Percentiles rank a stretch among this genome's conserved stretches.
phyloP scores from a whole-genome alignment of 2,113 vertebrate species.

The Embiotoca jacksoni region DNA sequence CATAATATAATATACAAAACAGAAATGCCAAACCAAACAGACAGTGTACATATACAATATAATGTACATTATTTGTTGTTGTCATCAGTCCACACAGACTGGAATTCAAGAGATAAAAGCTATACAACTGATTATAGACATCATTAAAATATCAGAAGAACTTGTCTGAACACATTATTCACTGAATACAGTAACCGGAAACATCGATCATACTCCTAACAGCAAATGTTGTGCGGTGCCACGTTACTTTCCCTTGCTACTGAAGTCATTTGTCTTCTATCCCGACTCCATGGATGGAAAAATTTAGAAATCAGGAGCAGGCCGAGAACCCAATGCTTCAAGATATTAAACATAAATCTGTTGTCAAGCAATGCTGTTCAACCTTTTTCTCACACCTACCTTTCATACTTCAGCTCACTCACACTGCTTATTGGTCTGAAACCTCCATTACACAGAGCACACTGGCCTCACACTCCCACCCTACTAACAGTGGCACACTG shows the following conservation, averaged over 20 bases:
- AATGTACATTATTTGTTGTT: neutral
- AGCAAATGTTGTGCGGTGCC: neutral
- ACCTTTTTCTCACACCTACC: conserved; percentile 75
- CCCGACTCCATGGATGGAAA: neutral
- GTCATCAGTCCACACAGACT: neutral
- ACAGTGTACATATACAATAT: neutral
- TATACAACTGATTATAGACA: neutral
- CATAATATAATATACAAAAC: neutral
- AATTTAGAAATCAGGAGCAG: conserved; percentile 5
- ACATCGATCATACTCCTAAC: neutral
- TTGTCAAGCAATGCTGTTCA: conserved; percentile 48
- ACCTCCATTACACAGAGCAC: conserved; percentile 58
- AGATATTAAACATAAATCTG: conserved; percentile 28
- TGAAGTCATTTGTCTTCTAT: conserved; percentile 7
- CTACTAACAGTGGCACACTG: conserved; percentile 45
- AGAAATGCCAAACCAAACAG: neutral
- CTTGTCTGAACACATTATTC: neutral
- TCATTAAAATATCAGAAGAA: no score
- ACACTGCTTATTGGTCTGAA: conserved; percentile 59
- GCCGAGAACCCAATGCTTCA: conserved; percentile 10
- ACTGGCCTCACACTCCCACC: conserved; percentile 58
- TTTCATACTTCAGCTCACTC: conserved; percentile 48
- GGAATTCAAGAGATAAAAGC: neutral
- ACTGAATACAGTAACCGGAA: neutral
- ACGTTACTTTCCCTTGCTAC: neutral